These are phyloP conservation scores for Helleia helle DNA, from an alignment of 2,888 invertebrate genomes.

Conservation along the genomic window DNA sequence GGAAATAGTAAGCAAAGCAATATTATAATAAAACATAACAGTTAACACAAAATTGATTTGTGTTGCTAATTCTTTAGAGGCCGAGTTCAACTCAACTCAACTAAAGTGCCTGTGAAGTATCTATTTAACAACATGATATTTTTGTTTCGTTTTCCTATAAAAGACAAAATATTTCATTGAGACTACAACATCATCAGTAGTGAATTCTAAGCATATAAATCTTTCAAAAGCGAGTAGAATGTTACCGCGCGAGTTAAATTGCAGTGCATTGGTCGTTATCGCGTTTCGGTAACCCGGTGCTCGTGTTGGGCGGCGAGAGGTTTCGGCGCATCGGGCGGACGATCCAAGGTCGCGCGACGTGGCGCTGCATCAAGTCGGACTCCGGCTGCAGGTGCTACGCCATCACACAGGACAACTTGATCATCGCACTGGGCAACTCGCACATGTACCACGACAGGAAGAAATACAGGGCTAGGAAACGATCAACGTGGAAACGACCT, in stretches of 20 bases:
- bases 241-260: constrained; percentile 32
- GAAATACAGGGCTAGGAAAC: constrained; percentile 1
- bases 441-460: constrained; percentile 33
- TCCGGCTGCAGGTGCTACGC: constrained; percentile 47
- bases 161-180: too few species aligned
- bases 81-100: too few species aligned
- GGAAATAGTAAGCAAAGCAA: too few species aligned
- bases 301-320: constrained; percentile 45
- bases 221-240: constrained; percentile 15
- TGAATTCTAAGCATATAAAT: too few species aligned
- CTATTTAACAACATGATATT: too few species aligned
- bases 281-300: constrained; percentile 48
- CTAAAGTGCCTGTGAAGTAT: too few species aligned
- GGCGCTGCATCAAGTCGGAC: constrained; percentile 61
- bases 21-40: too few species aligned
- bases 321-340: constrained; percentile 34
- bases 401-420: constrained; percentile 32
- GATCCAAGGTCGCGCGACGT: constrained; percentile 27
- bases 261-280: constrained; percentile 51
- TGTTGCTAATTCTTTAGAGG: too few species aligned
- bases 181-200: too few species aligned
- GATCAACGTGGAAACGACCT: too few species aligned
- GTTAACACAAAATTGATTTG: too few species aligned
- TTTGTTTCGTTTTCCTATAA: too few species aligned
- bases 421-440: constrained; percentile 33